phyloP scores from a whole-genome alignment of 2,888 invertebrate species.

The Notocelia uddmanniana region DNA sequence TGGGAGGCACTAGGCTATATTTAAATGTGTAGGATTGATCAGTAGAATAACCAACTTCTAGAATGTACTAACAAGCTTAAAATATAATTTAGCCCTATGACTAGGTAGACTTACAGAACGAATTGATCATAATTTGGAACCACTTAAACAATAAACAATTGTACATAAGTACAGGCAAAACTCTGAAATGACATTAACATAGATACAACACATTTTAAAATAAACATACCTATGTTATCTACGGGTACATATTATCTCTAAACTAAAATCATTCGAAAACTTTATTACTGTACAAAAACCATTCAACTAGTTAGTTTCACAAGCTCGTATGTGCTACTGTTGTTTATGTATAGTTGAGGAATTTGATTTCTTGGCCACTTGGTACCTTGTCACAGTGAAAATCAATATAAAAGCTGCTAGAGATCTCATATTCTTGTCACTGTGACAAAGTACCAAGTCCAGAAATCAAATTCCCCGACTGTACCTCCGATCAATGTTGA shows the following conservation, averaged over 20 bases:
- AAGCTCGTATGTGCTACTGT: not conserved
- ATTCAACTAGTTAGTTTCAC: not conserved
- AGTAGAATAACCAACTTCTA: conserved; percentile 6
- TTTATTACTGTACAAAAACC: not conserved
- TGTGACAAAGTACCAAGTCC: no score
- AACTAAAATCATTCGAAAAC: not conserved
- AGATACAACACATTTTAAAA: not conserved
- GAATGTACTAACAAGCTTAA: conserved; percentile 20
- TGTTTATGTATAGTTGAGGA: no score
- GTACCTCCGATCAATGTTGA: no score
- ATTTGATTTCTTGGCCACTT: no score
- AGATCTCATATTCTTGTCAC: no score
- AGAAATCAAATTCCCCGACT: no score
- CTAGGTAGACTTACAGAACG: conserved; percentile 47
- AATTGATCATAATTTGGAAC: conserved; percentile 1
- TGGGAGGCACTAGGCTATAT: no score
- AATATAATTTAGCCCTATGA: conserved; percentile 49
- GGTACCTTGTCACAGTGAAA: no score
- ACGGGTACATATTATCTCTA: not conserved
- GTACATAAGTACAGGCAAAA: conserved; percentile 21
- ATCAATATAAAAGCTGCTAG: no score
- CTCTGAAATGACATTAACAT: conserved; percentile 17
- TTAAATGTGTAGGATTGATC: not conserved
- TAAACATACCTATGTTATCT: not conserved
- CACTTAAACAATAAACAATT: conserved; percentile 28